phyloP scores from a whole-genome alignment of 1,140 invertebrate genomes.

The Apis cerana region DNA sequence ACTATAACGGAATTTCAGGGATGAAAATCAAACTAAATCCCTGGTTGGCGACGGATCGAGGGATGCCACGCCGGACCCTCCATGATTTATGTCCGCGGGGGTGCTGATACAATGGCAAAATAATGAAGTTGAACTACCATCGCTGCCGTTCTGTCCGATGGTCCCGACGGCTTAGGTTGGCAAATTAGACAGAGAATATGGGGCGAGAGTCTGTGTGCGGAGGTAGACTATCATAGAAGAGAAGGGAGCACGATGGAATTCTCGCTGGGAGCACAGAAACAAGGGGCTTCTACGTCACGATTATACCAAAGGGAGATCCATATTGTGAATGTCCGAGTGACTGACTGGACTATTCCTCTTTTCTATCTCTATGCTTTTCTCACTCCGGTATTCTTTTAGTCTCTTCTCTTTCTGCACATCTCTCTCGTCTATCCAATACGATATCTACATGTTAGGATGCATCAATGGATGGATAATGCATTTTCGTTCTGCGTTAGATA shows the following conservation, averaged over 20 bases:
- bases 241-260: background rate
- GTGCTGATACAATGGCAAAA: slow-evolving; percentile 73
- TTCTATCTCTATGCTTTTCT: slow-evolving; percentile 53
- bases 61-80: slow-evolving; percentile 49
- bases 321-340: slow-evolving; percentile 68
- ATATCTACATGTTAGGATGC: background rate
- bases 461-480: background rate
- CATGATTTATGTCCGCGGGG: slow-evolving; percentile 73
- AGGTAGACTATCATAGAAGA: slow-evolving; percentile 9
- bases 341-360: slow-evolving; percentile 54
- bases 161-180: slow-evolving; percentile 67
- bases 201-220: slow-evolving; percentile 57
- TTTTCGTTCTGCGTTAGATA: background rate
- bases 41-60: slow-evolving; percentile 44
- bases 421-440: background rate
- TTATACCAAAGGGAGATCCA: slow-evolving; percentile 66
- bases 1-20: slow-evolving; percentile 42
- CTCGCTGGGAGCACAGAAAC: slow-evolving; percentile 56
- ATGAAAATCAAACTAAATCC: slow-evolving; percentile 61
- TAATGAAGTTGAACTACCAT: slow-evolving; percentile 70
- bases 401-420: background rate
- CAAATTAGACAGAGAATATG: slow-evolving; percentile 71
- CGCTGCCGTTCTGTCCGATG: slow-evolving; percentile 58
- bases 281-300: slow-evolving; percentile 64
- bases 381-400: slow-evolving; percentile 14